Percentiles rank a stretch among this genome's conserved stretches.
Evolutionary conservation across 1,140 invertebrate species (phyloP).

Genomic region (Archivesica marissinica): DNA sequence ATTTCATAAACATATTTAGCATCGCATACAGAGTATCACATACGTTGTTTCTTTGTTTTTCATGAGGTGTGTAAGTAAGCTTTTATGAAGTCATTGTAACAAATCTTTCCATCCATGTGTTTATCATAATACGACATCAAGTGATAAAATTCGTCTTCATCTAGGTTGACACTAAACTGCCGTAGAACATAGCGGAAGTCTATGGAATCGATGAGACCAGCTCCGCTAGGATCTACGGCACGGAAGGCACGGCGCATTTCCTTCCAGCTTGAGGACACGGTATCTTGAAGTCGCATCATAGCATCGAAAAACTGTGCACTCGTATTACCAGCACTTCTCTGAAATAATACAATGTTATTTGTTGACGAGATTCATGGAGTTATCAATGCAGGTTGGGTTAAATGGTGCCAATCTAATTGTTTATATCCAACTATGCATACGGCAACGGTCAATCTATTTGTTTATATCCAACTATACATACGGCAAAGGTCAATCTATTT

Average conservation of each 20-base stretch:
- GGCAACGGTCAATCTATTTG: too few species aligned
- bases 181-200: conserved; percentile 79
- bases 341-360: conserved; percentile 34
- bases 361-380: too few species aligned
- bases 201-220: conserved; percentile 69
- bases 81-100: conserved; percentile 82
- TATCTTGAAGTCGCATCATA: conserved; percentile 73
- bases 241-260: conserved; percentile 80
- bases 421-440: too few species aligned
- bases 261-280: conserved; percentile 80
- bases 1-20: not conserved
- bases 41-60: not conserved
- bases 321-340: conserved; percentile 69
- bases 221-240: conserved; percentile 65
- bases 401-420: too few species aligned
- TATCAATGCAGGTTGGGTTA: too few species aligned
- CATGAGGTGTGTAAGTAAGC: conserved; percentile 70
- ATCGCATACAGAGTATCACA: not conserved
- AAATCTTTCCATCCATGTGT: conserved; percentile 75
- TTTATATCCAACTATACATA: too few species aligned
- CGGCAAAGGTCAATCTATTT: too few species aligned
- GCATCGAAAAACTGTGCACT: conserved; percentile 69
- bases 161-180: conserved; percentile 79
- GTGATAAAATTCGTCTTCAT: conserved; percentile 81
- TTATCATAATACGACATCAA: conserved; percentile 80